Base-by-base conservation (phyloP, 2,888 invertebrate species). In the Dryocosmus kuriphilus region DNA sequence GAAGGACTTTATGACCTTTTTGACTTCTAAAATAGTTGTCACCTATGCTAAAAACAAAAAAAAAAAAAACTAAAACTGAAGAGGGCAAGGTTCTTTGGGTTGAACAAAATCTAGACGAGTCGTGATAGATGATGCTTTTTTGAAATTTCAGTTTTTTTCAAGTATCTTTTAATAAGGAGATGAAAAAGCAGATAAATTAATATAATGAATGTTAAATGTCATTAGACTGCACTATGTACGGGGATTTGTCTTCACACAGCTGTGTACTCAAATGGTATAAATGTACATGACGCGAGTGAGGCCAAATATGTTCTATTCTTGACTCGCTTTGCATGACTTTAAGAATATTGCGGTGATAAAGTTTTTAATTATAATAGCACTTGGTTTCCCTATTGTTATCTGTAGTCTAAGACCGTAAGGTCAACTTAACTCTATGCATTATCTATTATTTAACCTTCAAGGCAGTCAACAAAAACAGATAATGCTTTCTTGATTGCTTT, bases 261-360 rank as follows among this genome's bases (percentile, higher is more conserved):
- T 57, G n/a, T 57, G 55, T 11, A n/a, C 2, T 57, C 4, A 8
- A 57, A 57, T 57, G 24, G 3, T 11, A n/a, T 22, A 6, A n/a
- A 19, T 55, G 55, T n/a, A n/a, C n/a, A n/a, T n/a, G n/a, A n/a
- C n/a, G 2, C 24, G 24, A 57, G 24, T 9, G 24, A 57, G 55
- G 19, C 7, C 24, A 57, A 57, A 22, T 24, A 57, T 57, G 55
- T 24, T 22, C 4, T 3, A 4, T 67, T 24, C 27, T 19, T 46
- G n/a, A 67, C 27, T 46, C 67, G 51, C 51, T 67, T 46, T 19
- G 11, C 35, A 67, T 67, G 67, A 67, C 67, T 24, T 24, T 51
- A 22, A 51, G 9, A 67, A 67, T 51, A 67, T 67, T 67, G 19
- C 27, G 46, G 67, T 30, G 46, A 67, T 67, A 67, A 67, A 67